Conservation (phyloP, 2,113 vertebrate genomes). For the Actenoides lindsayi region DNA sequence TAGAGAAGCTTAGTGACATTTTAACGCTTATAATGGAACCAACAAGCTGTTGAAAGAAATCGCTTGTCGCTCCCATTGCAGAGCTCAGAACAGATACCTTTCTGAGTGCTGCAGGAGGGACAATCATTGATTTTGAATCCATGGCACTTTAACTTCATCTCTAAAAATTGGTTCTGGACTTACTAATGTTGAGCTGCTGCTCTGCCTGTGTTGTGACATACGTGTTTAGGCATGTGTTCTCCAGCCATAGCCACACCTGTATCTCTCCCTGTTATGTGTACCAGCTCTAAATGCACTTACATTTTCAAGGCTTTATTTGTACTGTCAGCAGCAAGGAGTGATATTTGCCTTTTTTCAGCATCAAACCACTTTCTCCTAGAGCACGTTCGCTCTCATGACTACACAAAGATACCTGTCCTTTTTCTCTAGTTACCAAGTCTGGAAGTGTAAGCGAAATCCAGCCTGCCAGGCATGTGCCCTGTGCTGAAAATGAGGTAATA, state of each 20-base stretch:
- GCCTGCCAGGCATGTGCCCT: background rate
- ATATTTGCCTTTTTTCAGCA: background rate
- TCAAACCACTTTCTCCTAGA: background rate
- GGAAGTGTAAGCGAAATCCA: background rate
- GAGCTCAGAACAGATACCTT: background rate
- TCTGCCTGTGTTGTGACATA: accelerated
- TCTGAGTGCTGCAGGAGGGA: background rate
- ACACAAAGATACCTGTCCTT: background rate
- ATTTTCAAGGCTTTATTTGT: background rate
- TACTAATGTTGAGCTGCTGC: background rate
- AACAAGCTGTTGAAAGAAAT: background rate
- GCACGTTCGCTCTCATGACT: background rate
- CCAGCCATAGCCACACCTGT: background rate
- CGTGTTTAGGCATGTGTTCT: accelerated
- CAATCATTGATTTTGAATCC: background rate
- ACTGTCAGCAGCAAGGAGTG: background rate
- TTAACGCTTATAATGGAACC: background rate
- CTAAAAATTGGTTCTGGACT: background rate
- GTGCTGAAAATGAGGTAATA: background rate
- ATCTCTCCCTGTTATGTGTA: background rate
- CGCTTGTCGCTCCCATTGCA: accelerated
- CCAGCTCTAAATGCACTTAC: background rate
- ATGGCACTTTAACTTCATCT: background rate
- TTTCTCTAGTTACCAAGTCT: background rate
- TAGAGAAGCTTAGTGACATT: background rate